Percentiles rank a stretch among this genome's conserved stretches.
These are phyloP conservation scores for Odobenus rosmarus DNA, from an alignment of 2,113 vertebrate species.

Conservation along the genomic window DNA sequence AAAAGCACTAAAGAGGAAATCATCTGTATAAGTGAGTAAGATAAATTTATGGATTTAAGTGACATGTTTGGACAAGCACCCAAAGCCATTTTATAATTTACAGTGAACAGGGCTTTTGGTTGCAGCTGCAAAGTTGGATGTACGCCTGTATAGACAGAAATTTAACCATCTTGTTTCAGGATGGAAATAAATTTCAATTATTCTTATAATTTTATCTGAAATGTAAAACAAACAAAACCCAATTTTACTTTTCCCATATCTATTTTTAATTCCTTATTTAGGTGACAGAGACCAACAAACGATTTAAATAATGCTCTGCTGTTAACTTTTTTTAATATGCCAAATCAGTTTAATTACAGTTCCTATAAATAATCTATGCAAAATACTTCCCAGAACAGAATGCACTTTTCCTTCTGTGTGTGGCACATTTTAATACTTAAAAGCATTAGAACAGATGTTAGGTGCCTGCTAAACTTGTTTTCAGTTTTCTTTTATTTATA, in stretches of 20 bases:
- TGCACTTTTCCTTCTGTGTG: slow-evolving; percentile 85
- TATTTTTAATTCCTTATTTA: slow-evolving; percentile 78
- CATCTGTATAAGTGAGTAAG: background rate
- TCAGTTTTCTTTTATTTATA: slow-evolving; percentile 93
- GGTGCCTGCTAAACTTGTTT: slow-evolving; percentile 90
- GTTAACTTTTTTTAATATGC: slow-evolving; percentile 85
- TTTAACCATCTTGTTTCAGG: slow-evolving; percentile 38
- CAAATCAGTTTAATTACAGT: slow-evolving; percentile 88
- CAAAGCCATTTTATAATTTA: slow-evolving; percentile 19
- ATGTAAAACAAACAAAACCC: slow-evolving; percentile 75
- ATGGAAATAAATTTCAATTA: slow-evolving; percentile 57
- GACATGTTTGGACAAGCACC: background rate
- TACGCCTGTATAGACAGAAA: background rate
- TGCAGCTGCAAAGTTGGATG: slow-evolving; percentile 12
- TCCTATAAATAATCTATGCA: slow-evolving; percentile 89
- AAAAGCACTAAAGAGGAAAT: background rate
- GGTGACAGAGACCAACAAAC: slow-evolving; percentile 72
- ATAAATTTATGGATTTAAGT: background rate
- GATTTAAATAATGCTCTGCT: slow-evolving; percentile 79
- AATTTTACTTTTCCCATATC: slow-evolving; percentile 61
- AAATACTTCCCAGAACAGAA: slow-evolving; percentile 86
- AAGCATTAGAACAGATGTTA: slow-evolving; percentile 93
- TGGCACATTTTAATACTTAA: slow-evolving; percentile 89
- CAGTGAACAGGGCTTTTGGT: background rate
- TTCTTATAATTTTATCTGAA: slow-evolving; percentile 60